Percentiles rank a stretch among this genome's conserved stretches.
Conservation (phyloP, 2,113 vertebrate species). For the Phaethornis superciliosus region DNA sequence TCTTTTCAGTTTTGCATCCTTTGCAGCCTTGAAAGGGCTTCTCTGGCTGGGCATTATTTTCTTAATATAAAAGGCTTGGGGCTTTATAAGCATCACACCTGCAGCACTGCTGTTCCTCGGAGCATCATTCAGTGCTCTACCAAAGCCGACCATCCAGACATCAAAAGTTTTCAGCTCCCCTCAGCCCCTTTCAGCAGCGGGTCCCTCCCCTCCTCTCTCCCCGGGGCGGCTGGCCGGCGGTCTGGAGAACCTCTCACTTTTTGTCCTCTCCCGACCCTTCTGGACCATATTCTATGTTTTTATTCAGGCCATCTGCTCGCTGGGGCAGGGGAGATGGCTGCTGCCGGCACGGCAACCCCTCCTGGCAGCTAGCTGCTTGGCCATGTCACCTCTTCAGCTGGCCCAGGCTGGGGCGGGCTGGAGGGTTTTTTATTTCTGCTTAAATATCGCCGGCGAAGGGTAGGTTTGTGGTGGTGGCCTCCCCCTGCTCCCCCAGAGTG, state of each 20-base stretch:
- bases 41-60: slow-evolving; percentile 49
- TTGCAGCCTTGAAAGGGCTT: background rate
- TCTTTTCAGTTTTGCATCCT: background rate
- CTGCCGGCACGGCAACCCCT: background rate
- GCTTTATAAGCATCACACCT: slow-evolving; percentile 79
- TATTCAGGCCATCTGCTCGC: slow-evolving; percentile 93
- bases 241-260: slow-evolving; percentile 90
- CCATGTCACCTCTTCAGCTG: background rate
- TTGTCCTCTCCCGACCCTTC: slow-evolving; percentile 89
- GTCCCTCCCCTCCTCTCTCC: slow-evolving; percentile 81
- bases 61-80: slow-evolving; percentile 48
- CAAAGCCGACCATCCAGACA: slow-evolving; percentile 58
- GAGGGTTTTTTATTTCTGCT: slow-evolving; percentile 48
- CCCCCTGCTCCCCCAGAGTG: slow-evolving; percentile 74
- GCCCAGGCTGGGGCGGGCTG: background rate
- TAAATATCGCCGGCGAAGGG: slow-evolving; percentile 68
- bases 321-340: slow-evolving; percentile 69
- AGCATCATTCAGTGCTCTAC: background rate
- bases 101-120: background rate
- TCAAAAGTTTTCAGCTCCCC: slow-evolving; percentile 74
- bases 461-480: slow-evolving; percentile 65
- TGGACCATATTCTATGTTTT: slow-evolving; percentile 87
- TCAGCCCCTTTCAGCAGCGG: slow-evolving; percentile 71
- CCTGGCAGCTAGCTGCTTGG: slow-evolving; percentile 26
- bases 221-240: slow-evolving; percentile 83